These are phyloP conservation scores for Orycteropus afer DNA, from an alignment of 2,113 vertebrate genomes.

Conservation along the genomic window DNA sequence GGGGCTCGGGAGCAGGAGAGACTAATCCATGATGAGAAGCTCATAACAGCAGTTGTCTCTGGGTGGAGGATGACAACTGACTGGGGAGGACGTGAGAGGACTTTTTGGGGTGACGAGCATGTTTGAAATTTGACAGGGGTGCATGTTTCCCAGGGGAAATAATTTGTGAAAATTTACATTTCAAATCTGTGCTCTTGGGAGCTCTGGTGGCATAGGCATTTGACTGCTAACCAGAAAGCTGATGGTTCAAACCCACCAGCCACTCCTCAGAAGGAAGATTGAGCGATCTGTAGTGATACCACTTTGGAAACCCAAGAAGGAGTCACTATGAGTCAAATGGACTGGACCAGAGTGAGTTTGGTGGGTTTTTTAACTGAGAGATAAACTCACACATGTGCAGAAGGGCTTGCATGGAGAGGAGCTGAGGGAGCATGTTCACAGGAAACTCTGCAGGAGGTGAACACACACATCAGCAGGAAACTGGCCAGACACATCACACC, in stretches of 20 bases:
- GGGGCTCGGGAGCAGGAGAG: not conserved
- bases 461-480: not conserved
- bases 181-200: not conserved
- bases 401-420: fast-evolving
- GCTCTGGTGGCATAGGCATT: too few relatives aligned
- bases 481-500: fast-evolving
- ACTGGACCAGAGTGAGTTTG: too few relatives aligned
- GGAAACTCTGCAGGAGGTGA: not conserved
- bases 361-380: too few relatives aligned
- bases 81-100: fast-evolving
- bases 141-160: fast-evolving
- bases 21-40: too few relatives aligned
- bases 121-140: not conserved
- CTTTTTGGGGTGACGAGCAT: fast-evolving
- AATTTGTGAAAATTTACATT: not conserved
- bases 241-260: too few relatives aligned
- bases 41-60: not conserved
- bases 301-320: too few relatives aligned
- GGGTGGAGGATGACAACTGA: fast-evolving
- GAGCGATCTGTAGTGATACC: too few relatives aligned
- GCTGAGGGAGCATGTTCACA: too few relatives aligned
- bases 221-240: too few relatives aligned
- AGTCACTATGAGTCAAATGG: too few relatives aligned
- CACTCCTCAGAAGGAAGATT: too few relatives aligned
- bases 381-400: fast-evolving